Evolutionary conservation across 2,888 invertebrate genomes (phyloP).

Genomic region (Netelia melanura): DNA sequence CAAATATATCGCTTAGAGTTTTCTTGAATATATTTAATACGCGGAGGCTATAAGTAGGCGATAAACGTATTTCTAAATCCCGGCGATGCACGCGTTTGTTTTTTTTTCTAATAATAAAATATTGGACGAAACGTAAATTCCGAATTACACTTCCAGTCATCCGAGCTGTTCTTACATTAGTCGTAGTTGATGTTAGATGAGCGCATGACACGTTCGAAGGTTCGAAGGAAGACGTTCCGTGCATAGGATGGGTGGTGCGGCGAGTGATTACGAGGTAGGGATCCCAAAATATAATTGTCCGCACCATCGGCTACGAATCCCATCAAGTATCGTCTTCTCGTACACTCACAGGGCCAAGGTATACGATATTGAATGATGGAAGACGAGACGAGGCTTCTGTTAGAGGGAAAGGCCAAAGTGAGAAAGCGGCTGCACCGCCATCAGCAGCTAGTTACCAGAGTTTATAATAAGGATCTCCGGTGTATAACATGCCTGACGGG

Average conservation of each 20-base stretch:
- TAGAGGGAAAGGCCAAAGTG: slow-evolving; percentile 37
- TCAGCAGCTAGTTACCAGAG: slow-evolving; percentile 81
- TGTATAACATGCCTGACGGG: slow-evolving; percentile 82
- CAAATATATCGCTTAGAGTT: no score
- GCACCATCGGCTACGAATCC: slow-evolving; percentile 85
- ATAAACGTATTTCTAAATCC: no score
- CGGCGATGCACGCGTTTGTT: no score
- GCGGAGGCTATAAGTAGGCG: no score
- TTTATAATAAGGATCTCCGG: slow-evolving; percentile 84
- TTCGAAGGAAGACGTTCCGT: slow-evolving; percentile 70
- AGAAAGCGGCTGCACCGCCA: slow-evolving; percentile 65
- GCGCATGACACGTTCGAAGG: not conserved
- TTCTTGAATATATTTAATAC: no score
- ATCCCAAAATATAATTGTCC: slow-evolving; percentile 84
- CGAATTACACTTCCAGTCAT: not conserved
- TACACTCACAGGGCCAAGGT: slow-evolving; percentile 76
- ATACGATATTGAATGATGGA: slow-evolving; percentile 64
- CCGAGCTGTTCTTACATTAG: not conserved
- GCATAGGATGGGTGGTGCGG: slow-evolving; percentile 48
- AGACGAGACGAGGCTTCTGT: slow-evolving; percentile 54
- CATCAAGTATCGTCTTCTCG: slow-evolving; percentile 83
- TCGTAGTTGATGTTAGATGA: not conserved
- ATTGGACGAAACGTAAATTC: no score
- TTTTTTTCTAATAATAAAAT: no score
- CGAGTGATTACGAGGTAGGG: slow-evolving; percentile 62